Base-by-base conservation (phyloP, 2,888 invertebrate genomes). In the Ganaspis brasiliensis region DNA sequence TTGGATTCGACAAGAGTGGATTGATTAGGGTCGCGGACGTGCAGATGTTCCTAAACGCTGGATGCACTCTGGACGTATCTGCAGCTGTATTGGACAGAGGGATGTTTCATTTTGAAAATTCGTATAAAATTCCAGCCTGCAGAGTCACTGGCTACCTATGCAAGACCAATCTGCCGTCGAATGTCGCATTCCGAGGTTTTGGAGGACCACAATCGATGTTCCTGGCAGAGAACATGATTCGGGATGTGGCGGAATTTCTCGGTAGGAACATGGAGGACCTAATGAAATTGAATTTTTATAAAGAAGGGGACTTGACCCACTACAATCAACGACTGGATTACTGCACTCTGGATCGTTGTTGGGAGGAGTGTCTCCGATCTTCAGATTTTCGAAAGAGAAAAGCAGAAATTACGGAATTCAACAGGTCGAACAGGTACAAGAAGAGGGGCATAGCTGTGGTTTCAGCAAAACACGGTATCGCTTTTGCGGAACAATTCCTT, bases 161-260 rank as follows among this genome's bases (percentile, higher is more conserved):
- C 88, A 96, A 94, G 92, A 98, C 98, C 0, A 98, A 98, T 92
- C 90, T 97, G 59, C 95, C 97, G 0, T 97, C 97, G 0, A 97
- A 97, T 89, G 98, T 98, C 0, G 98, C 98, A 0, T 98, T 98
- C 88, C 93, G 98, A 85, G 97, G 97, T 1, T 97, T 97, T 87
- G 97, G 97, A 6, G 97, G 95, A 0, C 97, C 97, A 0, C 97
- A 98, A 88, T 97, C 95, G 24, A 97, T 97, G 97, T 95, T 96
- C 87, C 94, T 95, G 1, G 95, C 94, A 0, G 98, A 98, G 92
- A 94, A 93, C 82, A 95, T 96, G 85, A 93, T 97, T 52, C 92
- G 95, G 77, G 94, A 96, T 81, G 93, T 97, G n/a, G 97, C 98
- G 0, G 92, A 92, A 40, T 93, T 93, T 82, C 91, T 97, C 9